Conservation (phyloP, 2,797 vertebrate species). For the Pangasius krempfi region DNA sequence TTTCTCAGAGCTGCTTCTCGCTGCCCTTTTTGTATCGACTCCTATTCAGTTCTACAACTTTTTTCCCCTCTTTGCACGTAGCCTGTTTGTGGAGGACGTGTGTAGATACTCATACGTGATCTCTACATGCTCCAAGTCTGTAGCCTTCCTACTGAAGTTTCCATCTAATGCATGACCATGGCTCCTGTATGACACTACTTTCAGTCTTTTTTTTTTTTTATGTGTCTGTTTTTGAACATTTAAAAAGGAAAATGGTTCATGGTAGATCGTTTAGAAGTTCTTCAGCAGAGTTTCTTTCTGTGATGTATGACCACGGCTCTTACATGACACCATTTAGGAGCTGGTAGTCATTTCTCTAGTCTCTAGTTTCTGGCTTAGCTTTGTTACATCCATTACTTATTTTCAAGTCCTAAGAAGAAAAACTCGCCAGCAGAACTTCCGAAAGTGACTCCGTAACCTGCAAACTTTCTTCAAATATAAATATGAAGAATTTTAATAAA, state of each 20-base stretch:
- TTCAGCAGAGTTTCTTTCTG: not conserved
- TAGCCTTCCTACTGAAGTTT: not conserved
- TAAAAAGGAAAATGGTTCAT: not conserved
- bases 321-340: not conserved
- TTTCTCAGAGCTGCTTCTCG: slow-evolving; percentile 69
- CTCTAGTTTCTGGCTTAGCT: not conserved
- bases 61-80: slow-evolving; percentile 11
- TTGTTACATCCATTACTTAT: not conserved
- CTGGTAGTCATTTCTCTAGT: too few species aligned
- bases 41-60: slow-evolving; percentile 46
- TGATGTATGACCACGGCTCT: not conserved
- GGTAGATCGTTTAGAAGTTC: not conserved
- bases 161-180: not conserved
- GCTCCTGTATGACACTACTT: not conserved
- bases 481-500: not conserved
- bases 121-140: not conserved
- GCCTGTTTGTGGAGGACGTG: slow-evolving; percentile 17
- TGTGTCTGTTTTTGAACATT: not conserved
- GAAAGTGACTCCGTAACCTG: not conserved
- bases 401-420: not conserved
- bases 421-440: not conserved
- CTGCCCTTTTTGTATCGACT: slow-evolving; percentile 53
- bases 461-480: not conserved
- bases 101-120: not conserved
- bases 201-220: not conserved